Percentiles rank a stretch among this genome's conserved stretches.
These are phyloP conservation scores for Pterostichus niger DNA, from an alignment of 2,888 invertebrate species.

Conservation along the genomic window DNA sequence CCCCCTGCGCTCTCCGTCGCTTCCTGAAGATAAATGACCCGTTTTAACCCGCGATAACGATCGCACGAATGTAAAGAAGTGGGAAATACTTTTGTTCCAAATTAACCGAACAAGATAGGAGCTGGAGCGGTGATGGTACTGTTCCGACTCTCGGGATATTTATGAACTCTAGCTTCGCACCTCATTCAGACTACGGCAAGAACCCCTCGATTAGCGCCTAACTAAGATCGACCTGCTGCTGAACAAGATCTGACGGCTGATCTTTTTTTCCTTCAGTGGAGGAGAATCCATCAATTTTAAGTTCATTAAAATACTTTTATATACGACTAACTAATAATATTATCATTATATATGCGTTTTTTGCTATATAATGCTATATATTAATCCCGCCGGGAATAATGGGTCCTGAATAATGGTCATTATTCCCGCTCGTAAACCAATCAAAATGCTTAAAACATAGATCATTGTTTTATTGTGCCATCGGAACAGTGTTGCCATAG, in stretches of 20 bases:
- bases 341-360: no score
- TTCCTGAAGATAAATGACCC: slow-evolving; percentile 75
- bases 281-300: no score
- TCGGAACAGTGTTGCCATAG: no score
- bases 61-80: slow-evolving; percentile 75
- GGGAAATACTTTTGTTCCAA: slow-evolving; percentile 74
- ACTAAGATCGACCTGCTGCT: slow-evolving; percentile 9
- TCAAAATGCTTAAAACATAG: no score
- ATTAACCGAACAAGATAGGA: slow-evolving; percentile 73
- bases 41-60: slow-evolving; percentile 75
- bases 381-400: no score
- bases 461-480: no score
- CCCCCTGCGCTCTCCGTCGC: slow-evolving; percentile 72
- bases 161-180: slow-evolving; percentile 47
- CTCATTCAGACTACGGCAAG: slow-evolving; percentile 2
- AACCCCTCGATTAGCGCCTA: slow-evolving; percentile 19
- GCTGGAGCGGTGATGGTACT: background rate
- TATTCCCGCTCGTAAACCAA: no score
- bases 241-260: slow-evolving; percentile 17
- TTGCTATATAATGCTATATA: no score
- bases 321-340: no score
- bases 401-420: no score
- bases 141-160: slow-evolving; percentile 24
- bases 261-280: slow-evolving; percentile 1
- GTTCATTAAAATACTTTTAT: no score